Evolutionary conservation across 1,140 invertebrate species (phyloP), one percentile per base, ranked within the genome.

Genomic region (Drosophila nigromelanica): DNA sequence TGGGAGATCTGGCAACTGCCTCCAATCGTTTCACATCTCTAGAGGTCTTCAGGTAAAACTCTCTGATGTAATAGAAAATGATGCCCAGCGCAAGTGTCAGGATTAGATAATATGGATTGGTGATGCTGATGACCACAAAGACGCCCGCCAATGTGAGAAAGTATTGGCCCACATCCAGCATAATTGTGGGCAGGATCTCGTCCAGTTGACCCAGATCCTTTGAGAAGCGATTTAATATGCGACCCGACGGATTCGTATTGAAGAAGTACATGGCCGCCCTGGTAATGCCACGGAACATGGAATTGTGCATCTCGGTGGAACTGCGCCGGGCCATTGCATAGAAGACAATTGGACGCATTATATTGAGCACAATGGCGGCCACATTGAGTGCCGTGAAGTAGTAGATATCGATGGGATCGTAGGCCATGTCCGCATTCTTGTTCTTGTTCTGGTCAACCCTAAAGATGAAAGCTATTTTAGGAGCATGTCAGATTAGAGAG

Each of bases 11-110:
- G 27, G 85, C 91, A 68, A 89, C 95, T 83, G 96, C 96, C 92
- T 98, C 97, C 35, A 98, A 91, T 54, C 97, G 93, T 91, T 98
- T 98, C 10, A 98, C 94, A 78, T 97, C 96, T 75, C 97, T 94
- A 1, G 96, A 97, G 0, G 96, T 97, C 51, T 94, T 94, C 10
- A 98, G 92, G 89, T 98, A 98, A 67, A 97, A 94, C 62, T 94
- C 93, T 12, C 97, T 92, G 14, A 97, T 93, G 63, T 94, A 94
- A 63, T 95, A 94, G 80, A 98, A 97, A 0, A 97, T 63, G 0
- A 94, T 80, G 2, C 94, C 93, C 4, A 98, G 93, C 5, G 96
- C 91, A 0, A 95, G 77, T 1, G 96, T 94, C 0, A 96, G 95
- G 4, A 96, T 81, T 6, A 97, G 72, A 47, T 97, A 95, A 92